Percentiles rank a stretch among this genome's conserved stretches.
Conservation (phyloP, 2,797 vertebrate species). For the Ceyx erithaca region DNA sequence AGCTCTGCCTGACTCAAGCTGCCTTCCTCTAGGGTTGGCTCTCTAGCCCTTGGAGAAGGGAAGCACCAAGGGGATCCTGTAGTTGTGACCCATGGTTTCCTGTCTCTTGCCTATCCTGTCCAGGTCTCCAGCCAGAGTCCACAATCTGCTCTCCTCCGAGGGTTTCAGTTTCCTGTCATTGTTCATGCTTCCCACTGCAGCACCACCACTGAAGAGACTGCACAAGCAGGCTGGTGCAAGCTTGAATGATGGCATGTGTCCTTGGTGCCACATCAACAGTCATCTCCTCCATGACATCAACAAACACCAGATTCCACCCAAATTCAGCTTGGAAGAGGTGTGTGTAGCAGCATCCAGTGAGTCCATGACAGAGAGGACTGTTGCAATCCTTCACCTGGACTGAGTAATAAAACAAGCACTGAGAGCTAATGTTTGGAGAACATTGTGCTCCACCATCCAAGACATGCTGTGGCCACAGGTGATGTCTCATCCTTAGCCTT, state of each 20-base stretch:
- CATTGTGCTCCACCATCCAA: neutral
- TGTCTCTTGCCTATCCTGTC: neutral
- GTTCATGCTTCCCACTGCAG: neutral
- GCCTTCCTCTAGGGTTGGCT: neutral
- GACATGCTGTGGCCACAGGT: neutral
- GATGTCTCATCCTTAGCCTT: neutral
- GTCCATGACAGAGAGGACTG: neutral
- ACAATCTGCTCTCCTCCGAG: neutral
- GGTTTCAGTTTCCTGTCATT: neutral
- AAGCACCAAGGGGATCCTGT: neutral
- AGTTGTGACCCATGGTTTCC: neutral
- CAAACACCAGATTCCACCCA: neutral
- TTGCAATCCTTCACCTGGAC: neutral
- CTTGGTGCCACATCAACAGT: neutral
- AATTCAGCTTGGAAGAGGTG: neutral
- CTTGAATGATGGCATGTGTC: neutral
- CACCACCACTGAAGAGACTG: neutral
- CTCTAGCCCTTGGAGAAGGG: fast-evolving
- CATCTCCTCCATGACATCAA: neutral
- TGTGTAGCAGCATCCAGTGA: neutral
- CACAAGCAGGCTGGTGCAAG: neutral
- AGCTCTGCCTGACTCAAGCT: neutral
- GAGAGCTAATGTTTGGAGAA: neutral
- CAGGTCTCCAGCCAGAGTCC: slow-evolving; percentile 14
- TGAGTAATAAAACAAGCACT: neutral